These are phyloP conservation scores for Procambarus virginalis DNA, from an alignment of 1,140 invertebrate species.

Conservation along the genomic window DNA sequence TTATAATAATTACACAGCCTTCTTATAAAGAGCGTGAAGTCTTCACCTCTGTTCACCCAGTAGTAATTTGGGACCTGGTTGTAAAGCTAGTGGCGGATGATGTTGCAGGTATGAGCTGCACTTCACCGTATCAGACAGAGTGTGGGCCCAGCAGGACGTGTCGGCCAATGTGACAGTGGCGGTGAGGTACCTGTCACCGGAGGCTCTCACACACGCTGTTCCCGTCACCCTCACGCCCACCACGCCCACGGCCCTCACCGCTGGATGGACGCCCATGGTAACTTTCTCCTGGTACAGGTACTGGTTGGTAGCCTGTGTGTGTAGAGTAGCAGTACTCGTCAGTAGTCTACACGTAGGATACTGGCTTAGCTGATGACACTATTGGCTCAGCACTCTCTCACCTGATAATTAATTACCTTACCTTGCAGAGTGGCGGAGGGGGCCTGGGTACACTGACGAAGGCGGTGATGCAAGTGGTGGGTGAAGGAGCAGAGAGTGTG, in stretches of 20 bases:
- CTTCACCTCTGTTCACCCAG: too few relatives aligned
- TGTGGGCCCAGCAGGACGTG: conserved; percentile 44
- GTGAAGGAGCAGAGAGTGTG: background rate
- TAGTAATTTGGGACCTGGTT: too few relatives aligned
- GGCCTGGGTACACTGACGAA: conserved; percentile 26
- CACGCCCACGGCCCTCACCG: conserved; percentile 11
- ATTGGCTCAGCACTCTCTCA: background rate
- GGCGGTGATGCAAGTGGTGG: conserved; percentile 32
- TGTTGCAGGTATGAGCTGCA: conserved; percentile 30
- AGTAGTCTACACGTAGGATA: background rate
- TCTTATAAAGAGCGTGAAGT: too few relatives aligned
- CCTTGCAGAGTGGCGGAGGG: conserved; percentile 13
- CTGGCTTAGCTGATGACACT: background rate
- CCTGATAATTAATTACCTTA: background rate
- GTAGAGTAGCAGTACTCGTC: background rate
- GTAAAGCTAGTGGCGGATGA: too few relatives aligned
- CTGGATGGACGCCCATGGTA: conserved; percentile 37
- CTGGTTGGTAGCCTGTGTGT: background rate
- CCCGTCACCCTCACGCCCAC: conserved; percentile 35
- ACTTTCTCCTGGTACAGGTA: background rate
- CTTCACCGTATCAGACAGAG: conserved; percentile 40
- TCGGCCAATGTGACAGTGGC: conserved; percentile 34
- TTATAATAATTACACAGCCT: too few relatives aligned
- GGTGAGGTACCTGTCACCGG: conserved; percentile 31
- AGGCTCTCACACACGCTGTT: conserved; percentile 39